Conservation (phyloP, 2,113 vertebrate genomes). For the Pholis gunnellus region DNA sequence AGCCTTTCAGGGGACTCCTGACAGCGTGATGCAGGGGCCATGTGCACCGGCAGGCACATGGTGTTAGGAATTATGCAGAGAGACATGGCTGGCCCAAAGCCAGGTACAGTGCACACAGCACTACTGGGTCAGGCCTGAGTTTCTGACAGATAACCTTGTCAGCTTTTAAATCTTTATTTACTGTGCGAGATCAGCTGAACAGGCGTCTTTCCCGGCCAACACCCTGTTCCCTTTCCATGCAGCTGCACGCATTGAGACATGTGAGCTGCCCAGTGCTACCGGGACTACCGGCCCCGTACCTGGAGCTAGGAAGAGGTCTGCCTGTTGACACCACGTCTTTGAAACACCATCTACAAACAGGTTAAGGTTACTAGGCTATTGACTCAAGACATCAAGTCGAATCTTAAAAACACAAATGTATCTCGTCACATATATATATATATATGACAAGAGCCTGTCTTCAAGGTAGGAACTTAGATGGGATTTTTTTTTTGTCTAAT, state of each 20-base stretch:
- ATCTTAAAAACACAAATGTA: background rate
- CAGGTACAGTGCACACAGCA: conserved; percentile 54
- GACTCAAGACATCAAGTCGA: background rate
- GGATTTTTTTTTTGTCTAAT: background rate
- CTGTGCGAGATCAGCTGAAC: conserved; percentile 27
- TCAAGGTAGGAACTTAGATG: background rate
- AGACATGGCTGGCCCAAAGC: conserved; percentile 56
- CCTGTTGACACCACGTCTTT: background rate
- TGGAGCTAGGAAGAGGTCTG: background rate
- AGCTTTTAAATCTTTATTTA: conserved; percentile 27
- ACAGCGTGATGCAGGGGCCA: conserved; percentile 55
- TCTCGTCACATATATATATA: too few relatives aligned
- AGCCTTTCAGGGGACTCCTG: conserved; percentile 42
- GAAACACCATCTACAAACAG: background rate
- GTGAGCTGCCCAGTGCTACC: background rate
- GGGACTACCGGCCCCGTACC: background rate
- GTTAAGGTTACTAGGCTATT: background rate
- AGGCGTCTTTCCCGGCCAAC: conserved; percentile 18
- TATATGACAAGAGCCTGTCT: background rate
- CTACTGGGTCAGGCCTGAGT: conserved; percentile 41
- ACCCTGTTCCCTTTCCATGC: background rate
- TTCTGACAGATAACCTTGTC: conserved; percentile 32
- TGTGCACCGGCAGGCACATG: conserved; percentile 74
- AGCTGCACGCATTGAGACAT: conserved; percentile 3
- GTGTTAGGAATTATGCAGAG: conserved; percentile 53